Percentiles rank a stretch among this genome's conserved stretches.
Conservation (phyloP, 2,888 invertebrate genomes). For the Mamestra brassicae region DNA sequence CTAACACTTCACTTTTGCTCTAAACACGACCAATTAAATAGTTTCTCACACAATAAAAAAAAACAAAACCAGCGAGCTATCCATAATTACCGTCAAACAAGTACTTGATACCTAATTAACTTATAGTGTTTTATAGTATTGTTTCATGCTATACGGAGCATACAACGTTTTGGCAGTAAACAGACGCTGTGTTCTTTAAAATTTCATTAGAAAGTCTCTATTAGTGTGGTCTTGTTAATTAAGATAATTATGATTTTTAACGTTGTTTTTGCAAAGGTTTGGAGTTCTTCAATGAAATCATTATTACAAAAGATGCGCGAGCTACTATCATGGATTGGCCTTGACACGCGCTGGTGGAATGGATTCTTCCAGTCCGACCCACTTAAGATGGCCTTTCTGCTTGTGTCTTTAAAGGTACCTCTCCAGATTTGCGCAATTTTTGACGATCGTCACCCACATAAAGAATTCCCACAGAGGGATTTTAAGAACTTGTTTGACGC, state of each 20-base stretch:
- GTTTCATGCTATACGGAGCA: conserved; percentile 52
- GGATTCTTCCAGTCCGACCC: background rate
- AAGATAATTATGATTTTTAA: conserved; percentile 4
- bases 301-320: background rate
- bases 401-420: no score
- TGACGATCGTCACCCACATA: no score
- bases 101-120: conserved; percentile 25
- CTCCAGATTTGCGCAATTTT: no score
- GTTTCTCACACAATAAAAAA: background rate
- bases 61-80: background rate
- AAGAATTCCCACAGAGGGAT: no score
- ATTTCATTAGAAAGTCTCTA: conserved; percentile 39
- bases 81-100: conserved; percentile 12
- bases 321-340: background rate
- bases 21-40: background rate
- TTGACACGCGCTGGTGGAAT: background rate
- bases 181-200: conserved; percentile 5
- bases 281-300: background rate
- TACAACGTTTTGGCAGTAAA: conserved; percentile 24
- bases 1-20: no score
- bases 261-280: background rate
- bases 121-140: conserved; percentile 26
- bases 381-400: background rate
- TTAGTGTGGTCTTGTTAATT: conserved; percentile 29
- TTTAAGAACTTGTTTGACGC: no score